Conservation (phyloP, 2,888 invertebrate genomes). For the Leptopilina drosophilae region DNA sequence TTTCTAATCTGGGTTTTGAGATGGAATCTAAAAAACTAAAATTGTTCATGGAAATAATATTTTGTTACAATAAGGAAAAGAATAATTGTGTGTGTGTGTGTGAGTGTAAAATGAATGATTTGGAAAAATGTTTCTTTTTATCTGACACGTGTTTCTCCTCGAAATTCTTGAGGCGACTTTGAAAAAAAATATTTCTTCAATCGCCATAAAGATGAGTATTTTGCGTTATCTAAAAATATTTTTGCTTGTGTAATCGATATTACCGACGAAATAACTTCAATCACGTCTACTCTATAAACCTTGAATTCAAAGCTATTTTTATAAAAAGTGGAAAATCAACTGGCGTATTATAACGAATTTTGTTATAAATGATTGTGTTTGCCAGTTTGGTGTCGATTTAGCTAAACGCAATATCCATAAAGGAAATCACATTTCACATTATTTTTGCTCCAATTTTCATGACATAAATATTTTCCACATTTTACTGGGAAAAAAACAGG, state of each 20-base stretch:
- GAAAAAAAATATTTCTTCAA: neutral
- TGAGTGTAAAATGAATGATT: neutral
- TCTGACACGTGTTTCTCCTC: neutral
- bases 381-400: constrained; percentile 27
- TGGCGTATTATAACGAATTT: neutral
- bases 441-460: neutral
- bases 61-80: no score
- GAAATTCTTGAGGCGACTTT: neutral
- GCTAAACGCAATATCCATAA: neutral
- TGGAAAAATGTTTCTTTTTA: neutral
- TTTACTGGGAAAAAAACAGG: neutral
- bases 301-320: constrained; percentile 32
- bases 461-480: neutral
- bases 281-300: constrained; percentile 19
- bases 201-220: constrained; percentile 20
- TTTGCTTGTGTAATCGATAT: constrained; percentile 30
- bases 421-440: neutral
- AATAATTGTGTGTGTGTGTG: neutral
- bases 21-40: no score
- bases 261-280: constrained; percentile 27
- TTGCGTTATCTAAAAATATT: constrained; percentile 28
- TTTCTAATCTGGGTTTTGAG: no score
- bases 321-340: constrained; percentile 26
- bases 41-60: no score
- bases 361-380: constrained; percentile 20